Evolutionary conservation across 2,113 vertebrate genomes (phyloP), one percentile per base, ranked within the genome.

Genomic region (Dolichallabes microphthalmus): DNA sequence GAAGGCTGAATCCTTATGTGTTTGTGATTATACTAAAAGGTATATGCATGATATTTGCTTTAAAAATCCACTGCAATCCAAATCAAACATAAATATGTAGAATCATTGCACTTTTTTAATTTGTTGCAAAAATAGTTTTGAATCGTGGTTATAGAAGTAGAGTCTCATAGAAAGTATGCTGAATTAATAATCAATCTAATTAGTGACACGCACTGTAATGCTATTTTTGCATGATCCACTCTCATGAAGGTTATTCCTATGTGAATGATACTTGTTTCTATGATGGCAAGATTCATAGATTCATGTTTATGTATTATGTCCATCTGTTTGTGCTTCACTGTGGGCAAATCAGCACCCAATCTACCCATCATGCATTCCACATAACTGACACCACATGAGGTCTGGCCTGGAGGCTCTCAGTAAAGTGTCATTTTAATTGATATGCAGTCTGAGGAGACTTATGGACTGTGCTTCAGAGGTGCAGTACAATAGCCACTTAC

Each of bases 401-500:
- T 53, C 25, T 66, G 55, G 83, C 83, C 53, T 32, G 45, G n/a
- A 63, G 66, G 64, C 8, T 61, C 45, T 74, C n/a, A 35, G 57
- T 15, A 45, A 30, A 39, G 20, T n/a, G 15, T 35, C 5, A 5
- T 6, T 30, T 66, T 52, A 58, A 10, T 20, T 11, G 32, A 66
- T 53, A 58, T 35, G 45, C 7, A 50, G 10, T 22, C 64, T 53
- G 39, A 12, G n/a, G 8, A 55, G 22, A 35, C 6, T 35, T 27
- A 57, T 39, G 4, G 55, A 63, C 1, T 1, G 19, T 27, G 60
- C 14, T 71, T 58, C 52, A 73, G 52, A n/a, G 30, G 20, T 66
- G 25, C 10, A 45, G 45, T 58, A 45, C 22, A 27, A 35, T 11
- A 25, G 35, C 53, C 81, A 94, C 94, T 93, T 80, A 94, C 94